Conservation (phyloP, 2,797 vertebrate species). For the Rachycentron canadum region DNA sequence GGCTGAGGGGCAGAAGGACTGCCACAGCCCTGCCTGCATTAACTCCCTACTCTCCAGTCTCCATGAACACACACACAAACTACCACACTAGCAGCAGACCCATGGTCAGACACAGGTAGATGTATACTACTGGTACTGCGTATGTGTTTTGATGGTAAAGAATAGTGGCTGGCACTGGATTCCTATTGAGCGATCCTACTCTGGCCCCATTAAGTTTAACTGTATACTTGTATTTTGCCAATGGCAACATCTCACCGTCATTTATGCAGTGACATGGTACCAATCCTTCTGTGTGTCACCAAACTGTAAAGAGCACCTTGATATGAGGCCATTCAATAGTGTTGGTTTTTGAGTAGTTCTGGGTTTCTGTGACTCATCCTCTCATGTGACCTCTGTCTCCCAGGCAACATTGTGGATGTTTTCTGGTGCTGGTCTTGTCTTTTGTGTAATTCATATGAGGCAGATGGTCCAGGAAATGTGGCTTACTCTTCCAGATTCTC, state of each 20-base stretch:
- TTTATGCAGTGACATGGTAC: slow-evolving; percentile 63
- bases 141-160: slow-evolving; percentile 19
- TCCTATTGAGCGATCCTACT: slow-evolving; percentile 59
- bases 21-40: slow-evolving; percentile 89
- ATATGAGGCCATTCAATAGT: slow-evolving; percentile 52
- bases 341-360: slow-evolving; percentile 66
- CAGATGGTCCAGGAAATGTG: slow-evolving; percentile 72
- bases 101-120: slow-evolving; percentile 52
- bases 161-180: slow-evolving; percentile 40
- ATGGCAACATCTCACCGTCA: slow-evolving; percentile 55
- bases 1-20: slow-evolving; percentile 95
- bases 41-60: slow-evolving; percentile 85
- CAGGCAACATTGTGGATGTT: slow-evolving; percentile 75
- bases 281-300: slow-evolving; percentile 54
- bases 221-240: slow-evolving; percentile 60
- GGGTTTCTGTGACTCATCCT: slow-evolving; percentile 75
- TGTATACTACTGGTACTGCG: slow-evolving; percentile 22
- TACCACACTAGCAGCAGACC: slow-evolving; percentile 25
- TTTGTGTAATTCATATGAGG: slow-evolving; percentile 69
- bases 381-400: slow-evolving; percentile 81
- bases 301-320: slow-evolving; percentile 53
- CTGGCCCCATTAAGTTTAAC: slow-evolving; percentile 60
- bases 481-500: slow-evolving; percentile 59
- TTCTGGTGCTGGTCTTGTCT: slow-evolving; percentile 60
- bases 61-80: slow-evolving; percentile 54